Base-by-base conservation (phyloP, 2,113 vertebrate species). In the Gobiocypris rarus region DNA sequence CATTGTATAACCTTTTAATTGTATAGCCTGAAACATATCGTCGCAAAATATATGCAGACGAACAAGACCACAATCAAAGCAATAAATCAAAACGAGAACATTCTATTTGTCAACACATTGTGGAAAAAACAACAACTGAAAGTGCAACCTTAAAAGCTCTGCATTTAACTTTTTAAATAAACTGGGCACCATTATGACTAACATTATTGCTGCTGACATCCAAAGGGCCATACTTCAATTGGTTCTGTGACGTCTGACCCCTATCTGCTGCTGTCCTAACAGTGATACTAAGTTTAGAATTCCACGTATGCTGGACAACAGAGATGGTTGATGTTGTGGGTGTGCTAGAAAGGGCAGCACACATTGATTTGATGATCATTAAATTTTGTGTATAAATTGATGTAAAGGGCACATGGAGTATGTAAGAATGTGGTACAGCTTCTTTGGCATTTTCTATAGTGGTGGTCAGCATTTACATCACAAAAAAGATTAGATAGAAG, bases 331-430 rank as follows among this genome's bases (percentile, higher is more conserved):
- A 26, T 70, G 34, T 38, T 67, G 63, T 34, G 31, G 15, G 63
- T 71, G 70, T 73, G n/a, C 11, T 48, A 73, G 43, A 73, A 73
- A 48, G 7, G 43, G n/a, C 70, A 73, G n/a, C 70, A 48, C 70
- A 74, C n/a, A 24, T 26, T n/a, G 41, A 73, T 69, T 11, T 69
- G 9, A 69, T 11, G 34, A 34, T 69, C n/a, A n/a, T n/a, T n/a
- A n/a, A 11, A 69, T 22, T 31, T 65, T 3, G 19, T 41, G 19
- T 9, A 41, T 41, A 41, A 70, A 70, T 9, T n/a, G 34, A 41
- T 70, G 22, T 70, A 70, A 41, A 41, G 19, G 14, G 34, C 34
- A 70, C 9, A 41, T 14, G 5, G 19, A 70, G 34, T 41, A 70
- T 70, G 9, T n/a, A 41, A 70, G 34, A 9, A 70, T 11, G 34